Evolutionary conservation across 2,797 vertebrate species (phyloP).

Genomic region (Thripadectes ignobilis): DNA sequence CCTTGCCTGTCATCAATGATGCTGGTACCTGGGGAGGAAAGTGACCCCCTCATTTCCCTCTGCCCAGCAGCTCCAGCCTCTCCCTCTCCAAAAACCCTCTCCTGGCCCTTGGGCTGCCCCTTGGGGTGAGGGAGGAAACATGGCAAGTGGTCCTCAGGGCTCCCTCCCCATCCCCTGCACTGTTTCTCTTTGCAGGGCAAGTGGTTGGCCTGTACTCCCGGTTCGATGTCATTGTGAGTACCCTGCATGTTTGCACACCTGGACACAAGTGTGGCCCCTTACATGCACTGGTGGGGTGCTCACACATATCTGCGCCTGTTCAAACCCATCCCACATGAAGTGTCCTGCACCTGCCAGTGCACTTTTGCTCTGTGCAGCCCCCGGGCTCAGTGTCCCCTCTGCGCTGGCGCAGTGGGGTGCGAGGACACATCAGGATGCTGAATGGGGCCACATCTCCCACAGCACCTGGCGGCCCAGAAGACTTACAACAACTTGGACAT

Average conservation of each 20-base stretch:
- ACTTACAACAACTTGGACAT: constrained; percentile 92
- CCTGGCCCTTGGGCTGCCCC: background rate
- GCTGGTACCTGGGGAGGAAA: constrained; percentile 73
- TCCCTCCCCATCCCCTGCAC: background rate
- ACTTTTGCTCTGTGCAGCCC: background rate
- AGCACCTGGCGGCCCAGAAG: constrained; percentile 94
- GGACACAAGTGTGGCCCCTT: background rate
- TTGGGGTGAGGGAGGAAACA: background rate
- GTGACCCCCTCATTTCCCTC: fast-evolving
- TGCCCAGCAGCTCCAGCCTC: background rate
- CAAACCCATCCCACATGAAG: background rate
- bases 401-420: background rate
- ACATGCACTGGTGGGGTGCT: background rate
- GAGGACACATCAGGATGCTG: fast-evolving
- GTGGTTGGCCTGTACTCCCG: constrained; percentile 94
- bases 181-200: constrained; percentile 76
- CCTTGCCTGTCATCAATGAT: constrained; percentile 87
- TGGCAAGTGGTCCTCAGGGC: background rate
- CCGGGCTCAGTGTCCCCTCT: background rate
- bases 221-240: constrained; percentile 96
- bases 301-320: fast-evolving
- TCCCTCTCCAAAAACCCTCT: background rate
- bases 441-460: background rate
- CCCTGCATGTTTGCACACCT: fast-evolving
- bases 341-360: fast-evolving